phyloP scores from a whole-genome alignment of 2,797 vertebrate species.

The Kryptolebias ocellatus region DNA sequence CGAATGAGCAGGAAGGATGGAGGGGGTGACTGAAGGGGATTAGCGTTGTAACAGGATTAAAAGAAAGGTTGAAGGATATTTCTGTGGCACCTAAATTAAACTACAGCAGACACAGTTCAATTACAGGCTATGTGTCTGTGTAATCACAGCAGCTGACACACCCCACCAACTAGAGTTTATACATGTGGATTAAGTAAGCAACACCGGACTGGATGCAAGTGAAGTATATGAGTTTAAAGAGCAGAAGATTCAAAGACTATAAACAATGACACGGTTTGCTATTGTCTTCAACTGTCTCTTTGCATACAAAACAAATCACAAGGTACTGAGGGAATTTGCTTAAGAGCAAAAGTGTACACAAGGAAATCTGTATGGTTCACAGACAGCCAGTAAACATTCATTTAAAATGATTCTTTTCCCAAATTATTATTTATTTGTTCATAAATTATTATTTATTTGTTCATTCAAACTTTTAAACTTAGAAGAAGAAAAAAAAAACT shows the following conservation, averaged over 20 bases:
- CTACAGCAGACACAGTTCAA: conserved; percentile 71
- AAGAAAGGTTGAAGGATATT: conserved; percentile 81
- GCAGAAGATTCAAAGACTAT: neutral
- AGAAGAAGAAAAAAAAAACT: neutral
- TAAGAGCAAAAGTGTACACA: neutral
- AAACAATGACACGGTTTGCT: neutral
- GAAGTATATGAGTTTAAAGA: conserved; percentile 12
- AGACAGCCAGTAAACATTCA: neutral
- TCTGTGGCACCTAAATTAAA: conserved; percentile 79
- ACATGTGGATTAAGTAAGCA: conserved; percentile 49
- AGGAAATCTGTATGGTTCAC: neutral
- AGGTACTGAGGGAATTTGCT: conserved; percentile 1
- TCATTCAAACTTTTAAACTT: neutral
- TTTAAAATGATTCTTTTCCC: neutral
- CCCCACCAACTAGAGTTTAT: conserved; percentile 47
- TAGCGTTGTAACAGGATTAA: conserved; percentile 84
- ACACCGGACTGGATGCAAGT: conserved; percentile 28
- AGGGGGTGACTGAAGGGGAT: conserved; percentile 74
- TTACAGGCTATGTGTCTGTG: conserved; percentile 55
- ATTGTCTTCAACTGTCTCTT: conserved; percentile 4
- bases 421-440: neutral
- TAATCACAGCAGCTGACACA: conserved; percentile 54
- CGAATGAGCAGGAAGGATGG: conserved; percentile 71
- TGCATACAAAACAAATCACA: conserved; percentile 1
- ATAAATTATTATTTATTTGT: neutral